Base-by-base conservation (phyloP, 2,888 invertebrate species). In the Lithophane leautieri region DNA sequence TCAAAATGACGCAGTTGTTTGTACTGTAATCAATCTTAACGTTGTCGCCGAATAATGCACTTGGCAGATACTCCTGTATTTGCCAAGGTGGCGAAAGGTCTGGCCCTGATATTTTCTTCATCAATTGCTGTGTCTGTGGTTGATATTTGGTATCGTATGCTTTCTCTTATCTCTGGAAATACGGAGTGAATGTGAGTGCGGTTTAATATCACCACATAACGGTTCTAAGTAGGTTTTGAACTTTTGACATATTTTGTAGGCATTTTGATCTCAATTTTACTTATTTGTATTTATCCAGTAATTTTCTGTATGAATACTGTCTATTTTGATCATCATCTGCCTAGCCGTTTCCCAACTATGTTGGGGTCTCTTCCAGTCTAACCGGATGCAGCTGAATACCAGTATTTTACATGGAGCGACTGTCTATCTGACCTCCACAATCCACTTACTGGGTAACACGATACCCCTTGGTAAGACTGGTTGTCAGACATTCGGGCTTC, bases 101-200 rank as follows among this genome's bases (percentile, higher is more conserved):
- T 44, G 12, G 34, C 14, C 9, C 44, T 44, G 6, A 52, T 44
- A 22, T 44, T 76, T 25, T 34, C 16, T 22, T 25, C 22, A 47
- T 60, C 68, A 76, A 60, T 34, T 6, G 69, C 19, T 69, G 7
- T 69, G 76, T 60, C 34, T 44, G 69, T 76, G 77, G 52, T 60
- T 60, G 25, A 50, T 58, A 16, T 25, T 60, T 22, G 42, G 25
- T 52, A 25, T 52, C 52, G 22, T 52, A 44, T 52, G 69, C 69
- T 76, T 76, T 76, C 77, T 76, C 44, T 12, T 52, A 44, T 60
- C 77, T 40, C 25, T 68, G 12, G 34, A 69, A 34, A 70, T 72
- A 54, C 28, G n/a, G 16, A 72, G 54, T 72, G 42, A 70, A 70
- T 54, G 70, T 68, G 12, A 76, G 58, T 42, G 25, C 14, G 50